These are phyloP conservation scores for Muscicapa comitata DNA, from an alignment of 2,797 vertebrate genomes.

Conservation along the genomic window DNA sequence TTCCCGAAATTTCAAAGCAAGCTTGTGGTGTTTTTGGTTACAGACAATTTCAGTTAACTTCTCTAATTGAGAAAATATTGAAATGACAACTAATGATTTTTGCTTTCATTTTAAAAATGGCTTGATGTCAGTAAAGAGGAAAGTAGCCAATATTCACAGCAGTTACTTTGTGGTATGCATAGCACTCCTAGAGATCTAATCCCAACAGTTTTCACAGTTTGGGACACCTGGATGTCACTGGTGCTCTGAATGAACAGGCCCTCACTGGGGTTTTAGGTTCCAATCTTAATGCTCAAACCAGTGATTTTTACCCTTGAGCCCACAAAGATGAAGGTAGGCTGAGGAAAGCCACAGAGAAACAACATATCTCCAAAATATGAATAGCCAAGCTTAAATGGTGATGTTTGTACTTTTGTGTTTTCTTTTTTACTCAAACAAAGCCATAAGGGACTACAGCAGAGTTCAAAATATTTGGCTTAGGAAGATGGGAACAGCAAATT, in stretches of 20 bases:
- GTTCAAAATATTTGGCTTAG: background rate
- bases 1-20: conserved; percentile 68
- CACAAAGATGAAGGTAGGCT: background rate
- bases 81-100: background rate
- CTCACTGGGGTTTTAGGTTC: background rate
- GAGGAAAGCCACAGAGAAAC: background rate
- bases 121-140: background rate
- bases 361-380: background rate
- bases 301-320: background rate
- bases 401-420: background rate
- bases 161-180: background rate
- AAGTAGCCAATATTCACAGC: background rate
- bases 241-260: background rate
- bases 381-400: background rate
- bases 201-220: background rate
- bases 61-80: background rate
- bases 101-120: background rate
- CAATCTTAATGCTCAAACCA: background rate
- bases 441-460: background rate
- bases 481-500: background rate
- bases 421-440: background rate
- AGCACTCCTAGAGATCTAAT: background rate
- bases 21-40: conserved; percentile 54
- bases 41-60: conserved; percentile 57
- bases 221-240: background rate